phyloP scores from a whole-genome alignment of 2,113 vertebrate species.

The Cyanocitta stelleri region DNA sequence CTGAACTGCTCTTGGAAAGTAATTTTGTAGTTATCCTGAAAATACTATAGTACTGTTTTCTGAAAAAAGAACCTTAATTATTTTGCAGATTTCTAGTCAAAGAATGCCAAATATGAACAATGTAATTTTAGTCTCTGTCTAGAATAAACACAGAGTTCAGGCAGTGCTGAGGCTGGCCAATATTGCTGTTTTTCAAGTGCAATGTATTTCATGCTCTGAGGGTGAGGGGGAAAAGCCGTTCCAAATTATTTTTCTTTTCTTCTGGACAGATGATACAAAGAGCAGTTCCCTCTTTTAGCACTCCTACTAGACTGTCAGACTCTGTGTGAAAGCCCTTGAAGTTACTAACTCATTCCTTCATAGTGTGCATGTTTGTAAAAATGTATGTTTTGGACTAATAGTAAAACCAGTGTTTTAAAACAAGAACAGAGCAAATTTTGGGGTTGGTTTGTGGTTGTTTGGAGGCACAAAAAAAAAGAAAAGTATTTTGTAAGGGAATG shows the following conservation, averaged over 20 bases:
- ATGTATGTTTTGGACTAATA: background rate
- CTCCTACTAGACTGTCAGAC: background rate
- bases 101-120: constrained; percentile 55
- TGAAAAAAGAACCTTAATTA: background rate
- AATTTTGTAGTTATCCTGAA: background rate
- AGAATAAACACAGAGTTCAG: constrained; percentile 67
- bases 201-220: constrained; percentile 47
- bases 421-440: background rate
- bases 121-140: constrained; percentile 56
- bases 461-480: background rate
- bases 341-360: background rate
- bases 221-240: background rate
- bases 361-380: background rate
- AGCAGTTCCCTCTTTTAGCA: background rate
- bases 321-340: background rate
- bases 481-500: background rate
- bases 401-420: background rate
- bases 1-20: background rate
- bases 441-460: background rate
- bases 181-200: constrained; percentile 57
- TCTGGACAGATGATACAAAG: background rate
- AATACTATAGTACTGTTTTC: background rate
- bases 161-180: constrained; percentile 57
- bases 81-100: constrained; percentile 40
- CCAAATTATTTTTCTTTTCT: constrained; percentile 18